Base-by-base conservation (phyloP, 2,888 invertebrate species). In the Amiota minor region DNA sequence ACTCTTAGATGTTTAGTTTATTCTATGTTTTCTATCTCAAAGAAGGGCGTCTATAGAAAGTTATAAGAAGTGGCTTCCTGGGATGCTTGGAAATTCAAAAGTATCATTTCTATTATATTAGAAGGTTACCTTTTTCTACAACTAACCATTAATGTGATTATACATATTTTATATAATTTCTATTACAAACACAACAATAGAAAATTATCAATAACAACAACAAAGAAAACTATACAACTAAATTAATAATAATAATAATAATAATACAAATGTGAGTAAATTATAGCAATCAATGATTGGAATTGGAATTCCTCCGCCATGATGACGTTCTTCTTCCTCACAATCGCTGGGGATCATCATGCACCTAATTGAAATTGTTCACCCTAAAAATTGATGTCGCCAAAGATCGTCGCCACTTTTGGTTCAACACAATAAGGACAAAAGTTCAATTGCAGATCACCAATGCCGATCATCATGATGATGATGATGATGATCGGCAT, bases 311-410 rank as follows among this genome's bases (percentile, higher is more conserved):
- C 35, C 35, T 35, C 35, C 35, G 6, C 35, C 35, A 35, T 35
- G 35, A 35, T 35, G 35, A 35, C 6, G 35, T 35, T 35, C 35
- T 35, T 35, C 35, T 35, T 35, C 65, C 77, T 70, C 84, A 76
- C 78, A 75, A 64, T 23, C 68, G 68, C 59, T 59, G 72, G 81
- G 80, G 80, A 81, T 86, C 84, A 81, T 80, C 78, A 79, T 82
- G 72, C 77, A 81, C 87, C 88, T 88, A 87, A 88, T 86, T 88
- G 86, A 87, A 86, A 81, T 86, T 83, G 86, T 83, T 88, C 88
- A 88, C 87, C 88, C 88, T 83, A 83, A 86, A 88, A 88, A 88
- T 88, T 88, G 86, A 85, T 87, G 88, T 87, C 87, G 86, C 82
- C 85, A 85, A 81, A 88, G 87, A 88, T 87, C 87, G 86, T 70